A percentile compares a stretch with the other conserved stretches of the same genome.
These are phyloP conservation scores for Perizoma affinitatum DNA, from an alignment of 2,888 invertebrate genomes.

Conservation along the genomic window DNA sequence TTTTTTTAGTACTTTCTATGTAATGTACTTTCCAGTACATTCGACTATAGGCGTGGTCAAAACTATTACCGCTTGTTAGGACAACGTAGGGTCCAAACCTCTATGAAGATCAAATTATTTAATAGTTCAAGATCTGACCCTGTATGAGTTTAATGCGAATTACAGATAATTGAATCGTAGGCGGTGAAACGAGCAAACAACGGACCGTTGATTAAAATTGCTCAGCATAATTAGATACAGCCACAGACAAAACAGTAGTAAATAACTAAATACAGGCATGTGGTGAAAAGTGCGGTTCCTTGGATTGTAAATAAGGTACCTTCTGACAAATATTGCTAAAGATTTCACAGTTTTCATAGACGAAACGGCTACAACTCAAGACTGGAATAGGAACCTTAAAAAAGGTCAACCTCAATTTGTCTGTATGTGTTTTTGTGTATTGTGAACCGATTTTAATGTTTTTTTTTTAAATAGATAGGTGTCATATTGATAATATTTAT, in stretches of 20 bases:
- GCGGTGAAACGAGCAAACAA: constrained; percentile 41
- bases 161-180: constrained; percentile 41
- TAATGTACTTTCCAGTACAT: no score
- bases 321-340: no score
- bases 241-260: constrained; percentile 9
- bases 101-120: constrained; percentile 54
- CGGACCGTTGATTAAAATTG: constrained; percentile 45
- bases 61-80: constrained; percentile 3
- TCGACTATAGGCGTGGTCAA: constrained; percentile 9
- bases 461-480: no score
- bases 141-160: constrained; percentile 50
- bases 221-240: constrained; percentile 44
- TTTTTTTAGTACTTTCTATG: no score
- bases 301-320: constrained; percentile 1
- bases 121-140: constrained; percentile 75
- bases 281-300: constrained; percentile 27
- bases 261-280: constrained; percentile 20
- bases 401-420: no score
- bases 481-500: no score
- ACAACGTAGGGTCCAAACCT: constrained; percentile 13
- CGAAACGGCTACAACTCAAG: no score
- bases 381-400: no score
- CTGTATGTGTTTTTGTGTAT: no score
- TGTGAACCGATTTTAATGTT: no score
- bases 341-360: no score